A percentile compares a stretch with the other conserved stretches of the same genome.
phyloP scores from a whole-genome alignment of 2,113 vertebrate genomes.

The Engystomops pustulosus region DNA sequence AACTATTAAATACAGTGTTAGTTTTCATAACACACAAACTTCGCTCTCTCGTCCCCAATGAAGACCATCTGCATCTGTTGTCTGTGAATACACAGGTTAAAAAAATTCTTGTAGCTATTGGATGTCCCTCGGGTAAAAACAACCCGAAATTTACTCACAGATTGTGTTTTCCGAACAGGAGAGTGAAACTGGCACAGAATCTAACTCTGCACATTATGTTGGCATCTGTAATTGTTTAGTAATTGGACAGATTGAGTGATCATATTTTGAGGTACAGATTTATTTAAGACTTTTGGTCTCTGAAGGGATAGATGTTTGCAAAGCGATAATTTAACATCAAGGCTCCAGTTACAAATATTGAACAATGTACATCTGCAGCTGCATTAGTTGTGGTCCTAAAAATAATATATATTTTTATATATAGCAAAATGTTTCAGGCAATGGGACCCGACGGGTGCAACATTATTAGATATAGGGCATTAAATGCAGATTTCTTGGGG shows the following conservation, averaged over 20 bases:
- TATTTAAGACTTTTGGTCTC: neutral
- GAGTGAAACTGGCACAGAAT: conserved; percentile 28
- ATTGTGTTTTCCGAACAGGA: conserved; percentile 49
- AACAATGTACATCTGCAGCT: neutral
- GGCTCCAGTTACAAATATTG: neutral
- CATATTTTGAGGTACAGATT: conserved; percentile 15
- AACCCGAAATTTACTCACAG: conserved; percentile 42
- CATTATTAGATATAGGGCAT: too few relatives aligned
- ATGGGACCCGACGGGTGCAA: too few relatives aligned
- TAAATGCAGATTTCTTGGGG: too few relatives aligned
- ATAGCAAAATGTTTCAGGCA: too few relatives aligned
- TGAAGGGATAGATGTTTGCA: neutral
- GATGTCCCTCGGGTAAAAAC: conserved; percentile 19
- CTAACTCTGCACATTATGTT: conserved; percentile 19
- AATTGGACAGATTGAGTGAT: conserved; percentile 47
- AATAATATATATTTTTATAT: too few relatives aligned
- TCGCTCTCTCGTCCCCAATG: neutral
- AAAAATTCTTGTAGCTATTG: neutral
- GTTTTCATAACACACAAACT: neutral
- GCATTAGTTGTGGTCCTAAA: too few relatives aligned
- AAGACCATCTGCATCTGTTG: conserved; percentile 32
- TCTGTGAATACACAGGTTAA: conserved; percentile 4
- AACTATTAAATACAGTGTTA: neutral
- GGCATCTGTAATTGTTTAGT: conserved; percentile 43
- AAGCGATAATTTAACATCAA: conserved; percentile 1